Percentiles rank a stretch among this genome's conserved stretches.
Evolutionary conservation across 2,888 invertebrate species (phyloP).

Genomic region (Pachycephus smyrnensis): DNA sequence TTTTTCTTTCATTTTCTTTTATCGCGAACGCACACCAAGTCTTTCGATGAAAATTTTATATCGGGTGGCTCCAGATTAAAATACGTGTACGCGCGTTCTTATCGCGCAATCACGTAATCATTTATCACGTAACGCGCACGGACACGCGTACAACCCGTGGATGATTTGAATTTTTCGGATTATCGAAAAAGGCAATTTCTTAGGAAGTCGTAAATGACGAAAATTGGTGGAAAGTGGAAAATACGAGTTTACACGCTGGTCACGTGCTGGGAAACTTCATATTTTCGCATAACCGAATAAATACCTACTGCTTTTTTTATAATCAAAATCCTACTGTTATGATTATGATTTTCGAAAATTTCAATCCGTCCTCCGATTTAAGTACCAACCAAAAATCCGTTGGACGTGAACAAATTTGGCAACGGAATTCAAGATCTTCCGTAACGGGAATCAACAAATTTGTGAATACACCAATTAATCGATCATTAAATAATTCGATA

Average conservation of each 20-base stretch:
- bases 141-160: too few species aligned
- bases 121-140: too few species aligned
- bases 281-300: not conserved
- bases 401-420: not conserved
- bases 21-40: too few species aligned
- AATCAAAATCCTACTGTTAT: too few species aligned
- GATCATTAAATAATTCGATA: not conserved
- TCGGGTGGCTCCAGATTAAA: too few species aligned
- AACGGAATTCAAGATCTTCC: not conserved
- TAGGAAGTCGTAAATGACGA: not conserved
- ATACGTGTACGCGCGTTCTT: too few species aligned
- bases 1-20: not conserved
- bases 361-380: too few species aligned
- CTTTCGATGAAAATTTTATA: too few species aligned
- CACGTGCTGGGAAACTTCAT: not conserved
- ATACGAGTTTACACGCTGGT: conserved; percentile 4
- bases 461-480: not conserved
- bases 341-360: too few species aligned
- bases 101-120: too few species aligned
- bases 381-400: not conserved
- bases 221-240: not conserved
- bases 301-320: too few species aligned
- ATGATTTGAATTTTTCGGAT: too few species aligned
- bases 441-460: not conserved
- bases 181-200: not conserved